Evolutionary conservation across 2,113 vertebrate genomes (phyloP).

Genomic region (Nanorana parkeri): DNA sequence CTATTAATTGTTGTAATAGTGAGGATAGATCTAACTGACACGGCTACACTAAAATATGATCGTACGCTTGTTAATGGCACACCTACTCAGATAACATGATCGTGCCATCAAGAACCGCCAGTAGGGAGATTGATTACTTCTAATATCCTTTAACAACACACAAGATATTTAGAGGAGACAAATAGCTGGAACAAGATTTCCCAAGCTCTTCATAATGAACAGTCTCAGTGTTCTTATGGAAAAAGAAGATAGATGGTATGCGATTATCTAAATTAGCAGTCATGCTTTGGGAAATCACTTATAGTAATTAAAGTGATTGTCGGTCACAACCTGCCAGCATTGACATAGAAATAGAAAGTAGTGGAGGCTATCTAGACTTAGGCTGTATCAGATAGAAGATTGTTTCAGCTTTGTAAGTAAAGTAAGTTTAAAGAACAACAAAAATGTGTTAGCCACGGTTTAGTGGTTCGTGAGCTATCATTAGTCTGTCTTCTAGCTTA

Average conservation of each 20-base stretch:
- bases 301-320: constrained; percentile 34
- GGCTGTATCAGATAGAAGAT: no score
- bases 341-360: neutral
- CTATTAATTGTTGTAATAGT: no score
- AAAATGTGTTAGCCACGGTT: no score
- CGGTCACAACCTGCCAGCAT: neutral
- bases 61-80: neutral
- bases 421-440: no score
- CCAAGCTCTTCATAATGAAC: constrained; percentile 42
- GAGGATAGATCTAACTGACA: neutral
- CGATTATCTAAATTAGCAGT: constrained; percentile 44
- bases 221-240: constrained; percentile 23
- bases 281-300: constrained; percentile 34
- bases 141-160: constrained; percentile 35
- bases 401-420: no score
- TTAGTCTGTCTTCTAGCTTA: neutral
- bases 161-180: constrained; percentile 34
- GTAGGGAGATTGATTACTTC: constrained; percentile 22
- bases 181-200: constrained; percentile 23
- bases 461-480: no score
- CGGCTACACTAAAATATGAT: neutral
- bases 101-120: constrained; percentile 6
- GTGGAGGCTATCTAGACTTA: neutral
- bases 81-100: neutral
- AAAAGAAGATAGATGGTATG: constrained; percentile 4